Base-by-base conservation (phyloP, 2,888 invertebrate genomes). In the Volucella inanis region DNA sequence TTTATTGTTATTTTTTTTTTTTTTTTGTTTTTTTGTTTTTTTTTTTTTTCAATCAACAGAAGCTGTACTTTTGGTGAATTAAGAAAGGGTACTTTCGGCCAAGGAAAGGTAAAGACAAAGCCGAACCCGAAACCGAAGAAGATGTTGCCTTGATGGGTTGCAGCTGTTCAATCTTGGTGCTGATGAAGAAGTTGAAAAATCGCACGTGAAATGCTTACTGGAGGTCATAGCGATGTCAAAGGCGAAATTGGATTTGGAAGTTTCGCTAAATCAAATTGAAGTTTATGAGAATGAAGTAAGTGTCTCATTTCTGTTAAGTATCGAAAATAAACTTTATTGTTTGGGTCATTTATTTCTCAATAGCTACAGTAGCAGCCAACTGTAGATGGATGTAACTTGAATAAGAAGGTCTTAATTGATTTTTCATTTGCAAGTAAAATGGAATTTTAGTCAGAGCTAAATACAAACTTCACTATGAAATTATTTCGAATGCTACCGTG, bases 31-130 rank as follows among this genome's bases (percentile, higher is more conserved):
- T 22, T 18, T 70, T n/a, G 14, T 39, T 41, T 15, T 18, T 18
- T 2, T 8, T 22, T 38, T 43, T 47, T 11, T 81, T 77, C 85
- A 85, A 85, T 85, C 85, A 85, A 76, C 85, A 68, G 85, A 81
- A 85, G 85, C 85, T 77, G 76, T 62, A 83, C 78, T 83, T 83
- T 83, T 62, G 65, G 76, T 57, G 43, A 62, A 68, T 79, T 50
- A 39, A 6, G 78, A 43, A 41, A 38, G 43, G 50, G 18, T 39
- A 49, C 47, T 49, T 62, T 55, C 9, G 59, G 54, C 49, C 65
- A 31, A 50, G n/a, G 18, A 50, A 38, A n/a, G 59, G 65, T 22
- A 47, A 22, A 31, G 22, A 43, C 22, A 11, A 15, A 1, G 18
- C 18, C 18, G 18, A 22, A 3, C 18, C 22, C 10, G 43, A 22